phyloP scores from a whole-genome alignment of 2,888 invertebrate species.

The Taenaris catops region DNA sequence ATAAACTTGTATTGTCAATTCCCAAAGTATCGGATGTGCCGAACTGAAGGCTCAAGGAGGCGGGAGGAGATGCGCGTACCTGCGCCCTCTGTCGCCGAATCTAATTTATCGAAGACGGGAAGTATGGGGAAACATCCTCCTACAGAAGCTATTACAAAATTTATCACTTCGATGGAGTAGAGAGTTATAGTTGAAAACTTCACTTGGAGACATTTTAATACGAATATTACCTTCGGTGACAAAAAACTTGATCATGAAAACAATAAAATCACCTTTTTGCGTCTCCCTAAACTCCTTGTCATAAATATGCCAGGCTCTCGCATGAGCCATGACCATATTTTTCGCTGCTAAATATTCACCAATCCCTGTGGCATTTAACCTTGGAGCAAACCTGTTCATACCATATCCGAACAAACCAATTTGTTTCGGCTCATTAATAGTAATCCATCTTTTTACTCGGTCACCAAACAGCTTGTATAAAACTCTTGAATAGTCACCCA shows the following conservation, averaged over 20 bases:
- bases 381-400: conserved; percentile 43
- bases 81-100: too few species aligned
- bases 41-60: too few species aligned
- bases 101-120: too few species aligned
- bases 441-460: conserved; percentile 78
- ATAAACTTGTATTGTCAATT: too few species aligned
- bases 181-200: too few species aligned
- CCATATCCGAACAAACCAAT: conserved; percentile 67
- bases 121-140: too few species aligned
- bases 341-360: conserved; percentile 74
- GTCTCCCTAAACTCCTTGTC: conserved; percentile 45
- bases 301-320: conserved; percentile 65
- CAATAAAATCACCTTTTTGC: conserved; percentile 38
- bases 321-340: conserved; percentile 79
- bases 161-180: too few species aligned
- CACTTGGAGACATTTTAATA: too few species aligned
- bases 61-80: too few species aligned
- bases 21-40: too few species aligned
- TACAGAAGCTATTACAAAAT: too few species aligned
- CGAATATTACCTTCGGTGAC: too few species aligned
- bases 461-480: conserved; percentile 66
- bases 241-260: not conserved
- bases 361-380: conserved; percentile 56
- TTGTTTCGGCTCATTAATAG: conserved; percentile 79
- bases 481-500: conserved; percentile 68